Evolutionary conservation across 2,797 vertebrate genomes (phyloP), one percentile per base, ranked within the genome.

Genomic region (Telmatherina bonti): DNA sequence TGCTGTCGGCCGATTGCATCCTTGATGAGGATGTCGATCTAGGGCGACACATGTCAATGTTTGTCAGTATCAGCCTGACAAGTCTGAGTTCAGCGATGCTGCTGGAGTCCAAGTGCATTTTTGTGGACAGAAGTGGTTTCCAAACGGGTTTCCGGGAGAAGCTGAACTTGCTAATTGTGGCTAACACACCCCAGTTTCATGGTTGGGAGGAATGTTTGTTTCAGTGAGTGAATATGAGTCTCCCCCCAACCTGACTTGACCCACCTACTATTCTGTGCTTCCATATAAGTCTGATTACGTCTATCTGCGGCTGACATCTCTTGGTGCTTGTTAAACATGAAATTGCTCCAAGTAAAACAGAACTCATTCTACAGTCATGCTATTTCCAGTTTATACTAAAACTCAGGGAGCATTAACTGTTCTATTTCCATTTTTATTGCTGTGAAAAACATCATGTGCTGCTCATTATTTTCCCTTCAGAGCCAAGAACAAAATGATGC

Each of bases 21-120:
- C 33, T 78, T 91, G 80, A 99, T 96, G 83, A 84, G 95, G 78
- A 97, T 94, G 59, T 99, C 97, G 0, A 98, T 96, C 97, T 98
- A 31, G 1, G 20, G 60, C 31, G 38, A 76, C 68, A 76, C 47
- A 62, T 1, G 63, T 5, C 57, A 2, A 30, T 27, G 57, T 27
- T 57, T 18, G 53, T 77, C 53, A 49, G 13, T 10, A 27, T 71
- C 10, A 45, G 52, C 16, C 15, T 62, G 70, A 27, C 57, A 54
- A 36, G 27, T 62, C 20, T 18, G 36, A 60, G 49, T 45, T 66
- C 31, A 67, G 65, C 64, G 15, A 62, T 9, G 3, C 64, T 55
- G 72, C 74, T 15, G 59, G 54, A 64, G 70, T 33, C 31, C 38
- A 76, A 66, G 24, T 31, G 30, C 65, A 79, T 67, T 58, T 84